Conservation (phyloP, 2,113 vertebrate genomes). For the Poicephalus gulielmi region DNA sequence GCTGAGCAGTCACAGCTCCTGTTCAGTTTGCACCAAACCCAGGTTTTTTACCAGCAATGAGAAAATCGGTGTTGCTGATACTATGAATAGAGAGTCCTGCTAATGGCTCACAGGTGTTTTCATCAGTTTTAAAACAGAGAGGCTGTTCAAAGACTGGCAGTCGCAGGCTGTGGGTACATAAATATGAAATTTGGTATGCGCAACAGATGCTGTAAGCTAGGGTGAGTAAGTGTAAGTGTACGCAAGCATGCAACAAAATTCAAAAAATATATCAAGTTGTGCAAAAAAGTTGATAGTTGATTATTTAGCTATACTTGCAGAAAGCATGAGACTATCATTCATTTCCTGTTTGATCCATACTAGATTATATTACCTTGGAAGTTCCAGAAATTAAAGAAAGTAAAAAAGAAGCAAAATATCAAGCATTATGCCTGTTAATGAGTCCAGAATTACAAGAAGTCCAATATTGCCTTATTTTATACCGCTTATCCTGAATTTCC, state of each 20-base stretch:
- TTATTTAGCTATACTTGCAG: background rate
- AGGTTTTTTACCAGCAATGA: background rate
- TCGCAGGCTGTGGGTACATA: background rate
- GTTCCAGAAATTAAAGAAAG: background rate
- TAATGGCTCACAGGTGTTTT: background rate
- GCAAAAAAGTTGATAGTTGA: background rate
- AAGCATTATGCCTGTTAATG: background rate
- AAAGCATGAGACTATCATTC: background rate
- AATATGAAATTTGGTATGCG: background rate
- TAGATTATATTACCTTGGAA: background rate
- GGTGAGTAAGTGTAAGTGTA: background rate
- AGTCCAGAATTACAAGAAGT: background rate
- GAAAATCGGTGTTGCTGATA: background rate
- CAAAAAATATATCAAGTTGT: background rate
- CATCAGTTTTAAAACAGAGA: background rate
- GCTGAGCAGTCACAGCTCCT: background rate
- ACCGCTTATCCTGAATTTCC: background rate
- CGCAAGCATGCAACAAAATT: background rate
- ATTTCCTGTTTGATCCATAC: background rate
- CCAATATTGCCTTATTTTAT: background rate
- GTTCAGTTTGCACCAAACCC: background rate
- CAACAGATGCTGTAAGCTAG: background rate
- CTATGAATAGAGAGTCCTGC: background rate
- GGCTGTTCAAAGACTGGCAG: background rate
- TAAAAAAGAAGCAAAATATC: background rate